Percentiles rank a stretch among this genome's conserved stretches.
phyloP scores from a whole-genome alignment of 2,797 vertebrate genomes.

The Danio kyathit region DNA sequence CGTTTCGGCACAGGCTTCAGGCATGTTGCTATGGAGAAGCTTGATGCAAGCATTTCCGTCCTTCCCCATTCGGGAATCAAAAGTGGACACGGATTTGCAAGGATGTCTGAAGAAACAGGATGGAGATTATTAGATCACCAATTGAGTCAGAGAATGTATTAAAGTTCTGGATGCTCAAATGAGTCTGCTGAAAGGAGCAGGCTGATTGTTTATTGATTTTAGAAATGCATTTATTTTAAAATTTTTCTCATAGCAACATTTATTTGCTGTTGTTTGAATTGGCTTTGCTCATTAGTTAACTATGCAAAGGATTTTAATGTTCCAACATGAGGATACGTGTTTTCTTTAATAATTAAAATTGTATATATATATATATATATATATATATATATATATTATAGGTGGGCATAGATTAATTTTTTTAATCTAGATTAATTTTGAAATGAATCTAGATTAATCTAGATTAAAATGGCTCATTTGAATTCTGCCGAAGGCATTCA shows the following conservation, averaged over 20 bases:
- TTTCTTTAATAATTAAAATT: no score
- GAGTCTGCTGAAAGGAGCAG: background rate
- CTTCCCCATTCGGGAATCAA: conserved; percentile 50
- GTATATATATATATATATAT: no score
- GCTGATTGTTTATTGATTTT: conserved; percentile 18
- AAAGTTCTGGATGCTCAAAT: conserved; percentile 8
- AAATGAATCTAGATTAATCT: no score
- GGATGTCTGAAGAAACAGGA: background rate
- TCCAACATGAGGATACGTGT: background rate
- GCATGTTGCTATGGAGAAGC: conserved; percentile 73
- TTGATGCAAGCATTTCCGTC: conserved; percentile 62
- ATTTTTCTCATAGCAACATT: background rate
- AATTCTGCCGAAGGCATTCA: no score
- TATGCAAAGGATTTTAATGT: conserved; percentile 12
- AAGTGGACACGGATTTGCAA: conserved; percentile 1
- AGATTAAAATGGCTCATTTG: no score
- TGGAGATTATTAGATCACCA: background rate
- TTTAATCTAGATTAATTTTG: no score
- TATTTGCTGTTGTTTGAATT: conserved; percentile 24
- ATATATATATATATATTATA: no score
- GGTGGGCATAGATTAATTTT: no score
- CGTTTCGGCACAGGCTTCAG: conserved; percentile 61
- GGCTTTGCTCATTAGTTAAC: conserved; percentile 16
- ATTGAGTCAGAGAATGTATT: conserved; percentile 8
- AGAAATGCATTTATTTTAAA: conserved; percentile 12